Conservation (phyloP, 1,140 invertebrate species). For the Pseudomyrmex flavicornis region DNA sequence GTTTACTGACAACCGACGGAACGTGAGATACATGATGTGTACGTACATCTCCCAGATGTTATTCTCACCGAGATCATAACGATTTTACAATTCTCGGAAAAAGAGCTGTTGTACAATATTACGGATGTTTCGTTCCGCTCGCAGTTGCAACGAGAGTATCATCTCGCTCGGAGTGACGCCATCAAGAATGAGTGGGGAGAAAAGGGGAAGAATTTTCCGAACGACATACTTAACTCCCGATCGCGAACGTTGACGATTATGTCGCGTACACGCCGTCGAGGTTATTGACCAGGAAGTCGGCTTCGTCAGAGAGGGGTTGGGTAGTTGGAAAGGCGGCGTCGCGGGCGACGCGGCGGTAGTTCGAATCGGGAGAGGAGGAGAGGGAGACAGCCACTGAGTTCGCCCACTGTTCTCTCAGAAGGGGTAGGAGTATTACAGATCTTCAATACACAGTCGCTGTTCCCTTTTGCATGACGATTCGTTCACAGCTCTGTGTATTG, state of each 20-base stretch:
- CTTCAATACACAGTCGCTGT: constrained; percentile 60
- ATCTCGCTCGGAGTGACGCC: not conserved
- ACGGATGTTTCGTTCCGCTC: not conserved
- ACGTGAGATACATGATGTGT: not conserved
- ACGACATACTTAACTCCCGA: constrained; percentile 32
- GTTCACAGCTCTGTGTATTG: constrained; percentile 15
- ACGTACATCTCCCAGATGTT: too few relatives aligned
- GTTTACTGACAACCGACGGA: not conserved
- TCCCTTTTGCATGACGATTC: constrained; percentile 51
- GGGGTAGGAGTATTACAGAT: constrained; percentile 58
- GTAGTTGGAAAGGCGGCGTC: constrained; percentile 49
- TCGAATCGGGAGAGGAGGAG: constrained; percentile 19
- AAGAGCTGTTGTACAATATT: not conserved
- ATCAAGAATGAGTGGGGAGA: too few relatives aligned
- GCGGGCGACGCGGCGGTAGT: constrained; percentile 28
- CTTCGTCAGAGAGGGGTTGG: constrained; percentile 57
- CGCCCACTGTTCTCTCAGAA: constrained; percentile 64
- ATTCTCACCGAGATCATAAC: not conserved
- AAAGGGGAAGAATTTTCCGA: not conserved
- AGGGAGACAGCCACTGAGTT: constrained; percentile 64
- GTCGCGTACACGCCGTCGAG: constrained; percentile 57
- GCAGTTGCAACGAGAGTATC: not conserved
- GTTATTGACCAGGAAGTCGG: constrained; percentile 75
- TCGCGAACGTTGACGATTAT: constrained; percentile 59
- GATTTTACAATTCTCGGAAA: not conserved